Percentiles rank a stretch among this genome's conserved stretches.
phyloP scores from a whole-genome alignment of 2,888 invertebrate genomes.

The Pristionchus entomophagus region DNA sequence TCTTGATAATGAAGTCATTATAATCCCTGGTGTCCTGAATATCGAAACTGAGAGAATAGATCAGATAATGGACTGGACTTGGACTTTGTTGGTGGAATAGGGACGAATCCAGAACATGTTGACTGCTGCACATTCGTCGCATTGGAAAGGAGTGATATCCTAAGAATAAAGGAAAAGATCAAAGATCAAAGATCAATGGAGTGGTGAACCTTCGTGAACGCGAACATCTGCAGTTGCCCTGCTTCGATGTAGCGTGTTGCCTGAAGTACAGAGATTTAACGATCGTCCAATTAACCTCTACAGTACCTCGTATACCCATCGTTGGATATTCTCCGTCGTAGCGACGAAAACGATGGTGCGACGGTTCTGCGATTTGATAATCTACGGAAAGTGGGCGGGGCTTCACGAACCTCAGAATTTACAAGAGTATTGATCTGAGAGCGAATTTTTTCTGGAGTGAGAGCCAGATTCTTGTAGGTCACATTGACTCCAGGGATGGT shows the following conservation, averaged over 20 bases:
- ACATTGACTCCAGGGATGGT: background rate
- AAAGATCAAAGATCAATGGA: conserved; percentile 29
- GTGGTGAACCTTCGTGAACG: conserved; percentile 10
- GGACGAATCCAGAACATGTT: conserved; percentile 68
- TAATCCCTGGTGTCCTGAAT: conserved; percentile 60
- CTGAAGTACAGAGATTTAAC: background rate
- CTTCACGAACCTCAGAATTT: conserved; percentile 51
- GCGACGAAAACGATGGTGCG: conserved; percentile 67
- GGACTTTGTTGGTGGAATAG: conserved; percentile 55
- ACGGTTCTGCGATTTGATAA: conserved; percentile 50
- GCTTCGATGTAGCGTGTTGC: background rate
- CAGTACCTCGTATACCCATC: conserved; percentile 60
- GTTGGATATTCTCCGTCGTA: conserved; percentile 68
- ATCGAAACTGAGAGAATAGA: background rate
- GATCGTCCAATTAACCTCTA: background rate
- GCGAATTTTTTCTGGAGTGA: background rate
- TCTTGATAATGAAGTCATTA: conserved; percentile 64
- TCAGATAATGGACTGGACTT: background rate
- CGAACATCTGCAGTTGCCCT: conserved; percentile 29
- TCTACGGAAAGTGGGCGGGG: background rate
- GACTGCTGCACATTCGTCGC: conserved; percentile 67
- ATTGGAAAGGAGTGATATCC: conserved; percentile 72
- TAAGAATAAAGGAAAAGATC: conserved; percentile 11
- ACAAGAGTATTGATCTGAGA: background rate
- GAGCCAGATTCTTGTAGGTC: conserved; percentile 32